Evolutionary conservation across 2,888 invertebrate genomes (phyloP).

Genomic region (Catocala sponsa): DNA sequence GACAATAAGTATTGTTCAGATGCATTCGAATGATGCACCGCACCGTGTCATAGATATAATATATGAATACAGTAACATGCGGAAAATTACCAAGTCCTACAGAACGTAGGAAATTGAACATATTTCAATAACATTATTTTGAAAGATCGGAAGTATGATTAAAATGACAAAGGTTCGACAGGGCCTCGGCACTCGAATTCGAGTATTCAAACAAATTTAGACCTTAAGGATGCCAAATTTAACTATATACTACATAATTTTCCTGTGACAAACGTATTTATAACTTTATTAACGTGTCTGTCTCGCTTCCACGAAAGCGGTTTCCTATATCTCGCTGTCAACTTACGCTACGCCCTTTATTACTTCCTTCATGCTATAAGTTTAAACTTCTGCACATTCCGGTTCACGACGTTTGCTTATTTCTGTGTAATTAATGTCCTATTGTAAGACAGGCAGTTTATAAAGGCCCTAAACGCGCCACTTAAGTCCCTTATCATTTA

Average conservation of each 20-base stretch:
- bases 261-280: slow-evolving; percentile 60
- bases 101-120: slow-evolving; percentile 84
- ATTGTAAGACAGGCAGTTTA: slow-evolving; percentile 50
- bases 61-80: slow-evolving; percentile 54
- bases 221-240: slow-evolving; percentile 65
- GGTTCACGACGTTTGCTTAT: slow-evolving; percentile 54
- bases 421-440: slow-evolving; percentile 54
- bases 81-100: slow-evolving; percentile 74
- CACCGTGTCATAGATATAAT: not conserved
- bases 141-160: slow-evolving; percentile 86
- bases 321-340: slow-evolving; percentile 60
- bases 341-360: slow-evolving; percentile 61
- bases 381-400: slow-evolving; percentile 57
- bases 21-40: too few species aligned
- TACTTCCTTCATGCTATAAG: slow-evolving; percentile 62
- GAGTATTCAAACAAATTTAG: slow-evolving; percentile 64
- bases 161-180: slow-evolving; percentile 88
- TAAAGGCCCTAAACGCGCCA: slow-evolving; percentile 41
- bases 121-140: slow-evolving; percentile 87
- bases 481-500: slow-evolving; percentile 43
- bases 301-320: slow-evolving; percentile 62
- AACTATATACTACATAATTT: slow-evolving; percentile 59
- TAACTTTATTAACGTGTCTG: slow-evolving; percentile 73
- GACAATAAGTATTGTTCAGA: too few species aligned
- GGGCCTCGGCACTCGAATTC: slow-evolving; percentile 65